Evolutionary conservation across 2,797 vertebrate genomes (phyloP), one percentile per base, ranked within the genome.

Genomic region (Emys orbicularis): DNA sequence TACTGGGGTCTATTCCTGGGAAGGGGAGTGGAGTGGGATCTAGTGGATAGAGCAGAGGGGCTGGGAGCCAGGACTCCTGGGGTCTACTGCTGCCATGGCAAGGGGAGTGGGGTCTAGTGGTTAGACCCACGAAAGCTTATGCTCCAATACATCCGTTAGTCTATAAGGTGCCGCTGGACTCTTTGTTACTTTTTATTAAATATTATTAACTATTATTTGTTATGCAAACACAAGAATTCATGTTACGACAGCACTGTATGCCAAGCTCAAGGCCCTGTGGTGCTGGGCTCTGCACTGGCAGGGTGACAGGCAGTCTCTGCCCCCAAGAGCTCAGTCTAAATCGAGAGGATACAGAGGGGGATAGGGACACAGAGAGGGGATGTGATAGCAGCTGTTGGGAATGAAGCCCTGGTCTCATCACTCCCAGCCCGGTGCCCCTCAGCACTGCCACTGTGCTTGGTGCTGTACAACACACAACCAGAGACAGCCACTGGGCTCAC

Each of bases 21-120:
- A n/a, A n/a, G n/a, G n/a, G n/a, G n/a, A n/a, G n/a, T 2, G 34
- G 34, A 18, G 2, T n/a, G 6, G 61, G 16, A 34, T 3, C 59
- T 34, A 34, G 31, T 34, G 13, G 59, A 16, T 34, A 59, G 56
- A 31, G 29, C 2, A 15, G 50, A 11, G 47, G 10, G 47, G 47
- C 47, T 47, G 47, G 47, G 10, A 47, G 47, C 10, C 47, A 47
- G 9, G 47, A 47, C 9, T 47, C 11, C 47, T 47, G 47, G 47
- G 47, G 47, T 47, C 47, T 47, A 47, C 11, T 47, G 10, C 47
- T 47, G 47, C 10, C 47, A 11, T 47, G 47, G 47, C 47, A 49
- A 49, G 1, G 47, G 47, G 47, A 49, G 11, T 49, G 47, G 47
- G 11, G 47, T 49, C 47, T 49, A 49, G 47, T 12, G 11, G 47